Conservation (phyloP, 2,797 vertebrate genomes). For the Gila robusta region DNA sequence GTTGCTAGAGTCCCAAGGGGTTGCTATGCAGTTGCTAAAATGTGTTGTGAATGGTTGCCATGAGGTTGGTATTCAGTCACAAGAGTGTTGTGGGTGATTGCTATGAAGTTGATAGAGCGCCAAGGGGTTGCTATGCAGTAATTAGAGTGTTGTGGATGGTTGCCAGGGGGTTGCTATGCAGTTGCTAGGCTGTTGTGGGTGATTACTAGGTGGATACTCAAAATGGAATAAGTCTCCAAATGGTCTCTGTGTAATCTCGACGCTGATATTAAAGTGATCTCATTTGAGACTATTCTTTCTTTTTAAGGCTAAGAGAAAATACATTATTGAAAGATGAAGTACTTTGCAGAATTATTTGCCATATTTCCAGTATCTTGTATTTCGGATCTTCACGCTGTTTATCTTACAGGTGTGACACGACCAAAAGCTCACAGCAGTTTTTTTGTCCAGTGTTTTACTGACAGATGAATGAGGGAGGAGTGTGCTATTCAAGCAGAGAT, state of each 20-base stretch:
- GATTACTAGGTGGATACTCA: not conserved
- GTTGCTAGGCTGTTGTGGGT: not conserved
- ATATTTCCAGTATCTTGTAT: not conserved
- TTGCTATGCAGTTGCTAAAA: not conserved
- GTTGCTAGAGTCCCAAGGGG: not conserved
- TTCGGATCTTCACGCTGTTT: not conserved
- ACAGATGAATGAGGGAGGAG: not conserved
- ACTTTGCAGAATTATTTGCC: not conserved
- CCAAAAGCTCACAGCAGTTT: not conserved
- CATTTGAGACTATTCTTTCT: not conserved
- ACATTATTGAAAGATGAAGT: not conserved
- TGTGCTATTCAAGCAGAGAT: constrained; percentile 1
- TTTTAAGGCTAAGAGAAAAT: not conserved
- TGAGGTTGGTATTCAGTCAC: not conserved
- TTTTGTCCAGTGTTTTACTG: not conserved
- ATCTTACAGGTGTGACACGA: not conserved
- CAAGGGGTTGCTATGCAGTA: not conserved
- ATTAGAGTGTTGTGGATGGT: not conserved
- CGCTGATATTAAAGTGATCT: not conserved
- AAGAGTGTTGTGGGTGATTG: not conserved
- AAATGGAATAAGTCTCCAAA: not conserved
- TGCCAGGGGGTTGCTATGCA: not conserved
- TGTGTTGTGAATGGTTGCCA: not conserved
- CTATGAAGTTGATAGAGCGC: not conserved
- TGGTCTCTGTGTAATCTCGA: not conserved